phyloP scores from a whole-genome alignment of 2,113 vertebrate species.

The Eonycteris spelaea region DNA sequence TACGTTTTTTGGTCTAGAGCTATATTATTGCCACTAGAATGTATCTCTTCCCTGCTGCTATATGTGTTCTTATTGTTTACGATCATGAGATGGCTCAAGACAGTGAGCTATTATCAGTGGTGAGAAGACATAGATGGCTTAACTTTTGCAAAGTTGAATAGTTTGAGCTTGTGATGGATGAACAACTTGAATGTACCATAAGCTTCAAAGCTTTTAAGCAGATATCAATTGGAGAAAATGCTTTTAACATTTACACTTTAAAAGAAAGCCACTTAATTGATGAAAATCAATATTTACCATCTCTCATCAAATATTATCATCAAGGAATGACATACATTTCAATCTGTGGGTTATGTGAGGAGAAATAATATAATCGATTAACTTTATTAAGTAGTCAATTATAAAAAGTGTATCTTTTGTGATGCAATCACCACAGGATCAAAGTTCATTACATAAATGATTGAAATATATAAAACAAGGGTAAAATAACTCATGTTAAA shows the following conservation, averaged over 20 bases:
- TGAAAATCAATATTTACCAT: constrained; percentile 26
- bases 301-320: constrained; percentile 26
- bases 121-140: neutral
- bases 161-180: neutral
- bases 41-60: neutral
- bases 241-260: constrained; percentile 5
- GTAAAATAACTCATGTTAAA: neutral
- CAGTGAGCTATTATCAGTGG: neutral
- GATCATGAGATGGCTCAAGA: neutral
- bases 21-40: neutral
- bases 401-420: neutral
- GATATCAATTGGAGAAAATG: neutral
- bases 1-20: neutral
- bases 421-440: neutral
- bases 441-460: neutral
- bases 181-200: neutral
- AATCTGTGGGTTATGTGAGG: neutral
- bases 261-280: constrained; percentile 11
- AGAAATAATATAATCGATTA: neutral
- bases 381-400: constrained; percentile 6
- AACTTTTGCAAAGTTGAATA: neutral
- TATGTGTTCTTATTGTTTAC: neutral
- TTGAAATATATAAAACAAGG: neutral
- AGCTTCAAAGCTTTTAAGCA: neutral
- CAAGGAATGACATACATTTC: constrained; percentile 9